Evolutionary conservation across 2,113 vertebrate genomes (phyloP).

Genomic region (Oostethus manadensis): DNA sequence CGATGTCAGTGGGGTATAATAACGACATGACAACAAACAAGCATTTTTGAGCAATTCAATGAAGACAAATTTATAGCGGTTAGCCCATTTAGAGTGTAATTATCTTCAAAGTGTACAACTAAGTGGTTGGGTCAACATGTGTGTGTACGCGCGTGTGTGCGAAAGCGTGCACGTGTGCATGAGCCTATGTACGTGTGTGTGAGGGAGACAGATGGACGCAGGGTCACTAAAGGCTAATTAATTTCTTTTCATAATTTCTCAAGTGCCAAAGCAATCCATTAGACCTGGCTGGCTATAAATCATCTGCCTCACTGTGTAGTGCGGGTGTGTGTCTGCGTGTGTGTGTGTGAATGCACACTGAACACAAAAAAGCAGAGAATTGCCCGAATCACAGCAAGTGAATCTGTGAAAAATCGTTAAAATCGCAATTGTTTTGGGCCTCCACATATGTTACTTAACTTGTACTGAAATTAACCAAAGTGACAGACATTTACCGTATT

Average conservation of each 20-base stretch:
- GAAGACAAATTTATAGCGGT: slow-evolving; percentile 38
- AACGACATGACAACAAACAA: slow-evolving; percentile 21
- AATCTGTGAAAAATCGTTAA: slow-evolving; percentile 9
- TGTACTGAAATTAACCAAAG: slow-evolving; percentile 31
- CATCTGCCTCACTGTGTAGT: slow-evolving; percentile 45
- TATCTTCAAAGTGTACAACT: slow-evolving; percentile 47
- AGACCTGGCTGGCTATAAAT: slow-evolving; percentile 72
- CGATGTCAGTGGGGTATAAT: slow-evolving; percentile 15
- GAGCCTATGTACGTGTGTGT: background rate
- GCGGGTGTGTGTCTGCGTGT: slow-evolving; percentile 11
- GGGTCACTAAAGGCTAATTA: slow-evolving; percentile 75
- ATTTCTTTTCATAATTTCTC: slow-evolving; percentile 75
- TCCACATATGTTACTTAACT: slow-evolving; percentile 36
- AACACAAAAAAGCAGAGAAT: slow-evolving; percentile 5
- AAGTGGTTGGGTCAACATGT: slow-evolving; percentile 26
- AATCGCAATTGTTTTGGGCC: slow-evolving; percentile 18
- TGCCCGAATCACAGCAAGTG: slow-evolving; percentile 8
- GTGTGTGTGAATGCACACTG: slow-evolving; percentile 25
- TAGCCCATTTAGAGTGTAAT: slow-evolving; percentile 58
- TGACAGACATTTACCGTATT: slow-evolving; percentile 19
- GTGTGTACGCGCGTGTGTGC: slow-evolving; percentile 2
- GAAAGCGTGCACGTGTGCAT: slow-evolving; percentile 7
- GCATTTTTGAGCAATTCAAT: slow-evolving; percentile 28
- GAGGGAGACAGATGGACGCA: slow-evolving; percentile 54
- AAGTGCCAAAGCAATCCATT: slow-evolving; percentile 71